Evolutionary conservation across 1,140 invertebrate genomes (phyloP).

Genomic region (Lutraria rhynchaena): DNA sequence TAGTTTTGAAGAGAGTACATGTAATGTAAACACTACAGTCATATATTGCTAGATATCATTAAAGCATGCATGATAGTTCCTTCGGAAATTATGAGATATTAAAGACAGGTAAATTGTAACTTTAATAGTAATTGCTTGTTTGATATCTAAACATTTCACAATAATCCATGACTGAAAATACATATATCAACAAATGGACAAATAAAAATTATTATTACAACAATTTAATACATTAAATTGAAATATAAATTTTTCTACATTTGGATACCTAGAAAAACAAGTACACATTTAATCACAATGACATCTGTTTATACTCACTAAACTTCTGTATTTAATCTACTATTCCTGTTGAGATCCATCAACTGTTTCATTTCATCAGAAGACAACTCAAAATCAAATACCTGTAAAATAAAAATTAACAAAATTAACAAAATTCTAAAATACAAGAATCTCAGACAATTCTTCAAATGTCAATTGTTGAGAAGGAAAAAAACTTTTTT

Average conservation of each 20-base stretch:
- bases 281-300: no score
- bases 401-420: constrained; percentile 11
- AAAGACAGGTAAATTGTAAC: no score
- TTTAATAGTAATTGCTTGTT: no score
- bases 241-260: not conserved
- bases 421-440: no score
- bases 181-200: not conserved
- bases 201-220: not conserved
- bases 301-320: constrained; percentile 58
- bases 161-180: not conserved
- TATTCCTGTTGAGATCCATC: constrained; percentile 43
- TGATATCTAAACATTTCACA: not conserved
- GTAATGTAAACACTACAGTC: no score
- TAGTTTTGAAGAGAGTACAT: no score
- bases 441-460: no score
- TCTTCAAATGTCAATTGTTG: no score
- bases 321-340: constrained; percentile 31
- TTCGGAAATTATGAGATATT: no score
- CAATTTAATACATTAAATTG: not conserved
- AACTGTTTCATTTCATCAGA: constrained; percentile 57
- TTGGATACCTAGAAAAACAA: not conserved
- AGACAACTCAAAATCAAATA: constrained; percentile 60
- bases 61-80: no score
- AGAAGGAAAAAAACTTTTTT: no score
- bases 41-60: no score